Conservation (phyloP, 2,797 vertebrate genomes). For the Varecia variegata region DNA sequence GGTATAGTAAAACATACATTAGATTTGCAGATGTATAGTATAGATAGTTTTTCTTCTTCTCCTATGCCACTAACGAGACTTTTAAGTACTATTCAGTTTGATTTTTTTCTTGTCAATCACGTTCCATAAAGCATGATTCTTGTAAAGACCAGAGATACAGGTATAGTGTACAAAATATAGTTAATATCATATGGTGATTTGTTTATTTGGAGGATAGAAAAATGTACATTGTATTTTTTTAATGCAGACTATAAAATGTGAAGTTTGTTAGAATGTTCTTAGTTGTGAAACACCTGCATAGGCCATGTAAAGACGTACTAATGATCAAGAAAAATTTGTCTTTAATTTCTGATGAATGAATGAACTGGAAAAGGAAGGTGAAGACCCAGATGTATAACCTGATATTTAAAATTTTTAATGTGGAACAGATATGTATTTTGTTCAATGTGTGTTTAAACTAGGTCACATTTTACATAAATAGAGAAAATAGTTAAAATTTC, state of each 20-base stretch:
- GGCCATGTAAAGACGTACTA: background rate
- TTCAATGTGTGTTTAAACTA: background rate
- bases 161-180: background rate
- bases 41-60: background rate
- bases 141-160: background rate
- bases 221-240: background rate
- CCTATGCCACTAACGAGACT: background rate
- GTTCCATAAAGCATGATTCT: background rate
- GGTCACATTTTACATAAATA: background rate
- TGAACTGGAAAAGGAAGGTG: background rate
- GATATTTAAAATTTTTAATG: conserved; percentile 1
- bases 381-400: background rate
- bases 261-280: background rate
- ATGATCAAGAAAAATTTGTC: background rate
- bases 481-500: conserved; percentile 32
- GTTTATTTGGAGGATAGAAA: background rate
- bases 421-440: background rate
- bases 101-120: background rate
- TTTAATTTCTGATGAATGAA: background rate
- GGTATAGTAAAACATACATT: background rate
- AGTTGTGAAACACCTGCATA: background rate
- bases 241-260: background rate
- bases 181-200: background rate
- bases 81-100: background rate
- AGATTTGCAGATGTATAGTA: background rate